Base-by-base conservation (phyloP, 1,140 invertebrate species). In the Aphidius ervi region DNA sequence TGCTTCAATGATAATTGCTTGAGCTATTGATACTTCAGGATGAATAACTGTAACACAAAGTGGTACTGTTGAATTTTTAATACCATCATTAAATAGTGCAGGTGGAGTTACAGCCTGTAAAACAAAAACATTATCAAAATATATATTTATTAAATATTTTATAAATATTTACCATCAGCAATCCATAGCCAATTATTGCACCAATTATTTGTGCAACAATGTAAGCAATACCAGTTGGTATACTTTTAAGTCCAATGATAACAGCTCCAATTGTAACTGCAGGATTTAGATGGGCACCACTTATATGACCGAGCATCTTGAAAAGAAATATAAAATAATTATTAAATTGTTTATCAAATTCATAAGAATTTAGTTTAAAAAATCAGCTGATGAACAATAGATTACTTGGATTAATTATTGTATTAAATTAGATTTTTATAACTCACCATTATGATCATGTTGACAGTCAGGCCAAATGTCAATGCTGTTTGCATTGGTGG, bases 271-370 rank as follows among this genome's bases (percentile, higher is more conserved):
- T 73, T 4, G 90, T 90, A 0, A 94, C 86, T 1, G 88, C 85
- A 4, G 92, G 92, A 71, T 94, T 94, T 66, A 94, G 81, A 61
- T 88, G 86, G 7, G 86, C 84, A 54, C 87, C 87, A 60, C 87
- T 89, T 61, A 90, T 79, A 66, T 89, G 88, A 4, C 85, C 87
- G 48, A 88, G 83, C 59, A 83, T 82, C 82, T 89, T 31, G 23
- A 43, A 43, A 7, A 9, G 9, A 1, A 43, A 43, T 43, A 6
- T 43, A 43, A 43, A 43, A 43, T 6, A 16, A 0, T 16, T 48
- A 16, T n/a, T 9, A 0, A 48, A 48, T 16, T 48, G 9, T 31
- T 23, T 37, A 50, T 50, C 16, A 16, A 31, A 49, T 20, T 20
- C 48, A 20, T 37, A 8, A 20, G 1, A 47, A 47, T 7, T 47